phyloP scores from a whole-genome alignment of 1,140 invertebrate genomes.

The Drosophila littoralis region DNA sequence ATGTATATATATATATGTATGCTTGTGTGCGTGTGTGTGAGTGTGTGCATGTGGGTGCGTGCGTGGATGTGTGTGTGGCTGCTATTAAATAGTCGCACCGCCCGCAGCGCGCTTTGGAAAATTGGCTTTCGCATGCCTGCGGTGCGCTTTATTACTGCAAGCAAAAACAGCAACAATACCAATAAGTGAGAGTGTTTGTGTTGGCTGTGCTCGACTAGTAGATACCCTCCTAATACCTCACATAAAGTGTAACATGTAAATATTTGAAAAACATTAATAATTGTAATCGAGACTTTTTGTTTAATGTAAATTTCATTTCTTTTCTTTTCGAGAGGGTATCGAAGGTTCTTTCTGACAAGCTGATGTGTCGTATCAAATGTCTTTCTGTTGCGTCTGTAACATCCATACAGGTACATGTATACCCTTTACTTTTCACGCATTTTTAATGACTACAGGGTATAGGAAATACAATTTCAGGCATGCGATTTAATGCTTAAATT shows the following conservation, averaged over 20 bases:
- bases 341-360: too few species aligned
- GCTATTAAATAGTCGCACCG: conserved; percentile 70
- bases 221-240: not conserved
- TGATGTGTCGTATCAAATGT: too few species aligned
- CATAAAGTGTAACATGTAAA: not conserved
- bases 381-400: too few species aligned
- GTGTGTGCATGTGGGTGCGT: conserved; percentile 19
- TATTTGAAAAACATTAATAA: too few species aligned
- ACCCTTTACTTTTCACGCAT: not conserved
- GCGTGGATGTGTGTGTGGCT: conserved; percentile 23
- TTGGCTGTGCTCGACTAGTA: not conserved
- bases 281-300: too few species aligned
- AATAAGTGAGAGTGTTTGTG: conserved; percentile 6
- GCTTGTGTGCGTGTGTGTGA: conserved; percentile 3
- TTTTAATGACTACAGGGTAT: conserved; percentile 11
- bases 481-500: conserved; percentile 70
- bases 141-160: conserved; percentile 66
- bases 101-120: conserved; percentile 67
- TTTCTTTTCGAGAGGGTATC: too few species aligned
- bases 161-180: conserved; percentile 34
- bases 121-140: conserved; percentile 77
- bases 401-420: not conserved
- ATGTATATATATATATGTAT: too few species aligned
- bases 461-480: conserved; percentile 12
- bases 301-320: too few species aligned